A percentile compares a stretch with the other conserved stretches of the same genome.
These are phyloP conservation scores for Nannobrachium achirus DNA, from an alignment of 2,113 vertebrate species.

Conservation along the genomic window DNA sequence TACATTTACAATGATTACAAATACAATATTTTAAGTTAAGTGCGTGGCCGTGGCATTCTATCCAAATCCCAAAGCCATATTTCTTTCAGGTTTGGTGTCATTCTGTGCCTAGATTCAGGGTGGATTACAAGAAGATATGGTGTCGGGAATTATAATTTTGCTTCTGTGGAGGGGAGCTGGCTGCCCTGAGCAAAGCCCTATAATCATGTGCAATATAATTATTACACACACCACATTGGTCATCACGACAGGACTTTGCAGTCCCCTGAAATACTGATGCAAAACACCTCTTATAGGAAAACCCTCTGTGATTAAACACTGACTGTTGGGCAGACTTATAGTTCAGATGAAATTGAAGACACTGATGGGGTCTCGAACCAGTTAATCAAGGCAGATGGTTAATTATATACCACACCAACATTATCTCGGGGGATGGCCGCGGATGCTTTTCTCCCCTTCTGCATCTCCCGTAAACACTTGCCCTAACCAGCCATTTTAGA, in stretches of 20 bases:
- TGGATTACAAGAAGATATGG: too few species aligned
- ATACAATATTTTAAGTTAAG: too few species aligned
- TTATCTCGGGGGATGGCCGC: conserved; percentile 34
- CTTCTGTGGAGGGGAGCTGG: neutral
- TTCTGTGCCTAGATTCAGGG: too few species aligned
- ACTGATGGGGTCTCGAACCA: neutral
- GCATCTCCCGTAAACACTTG: conserved; percentile 35
- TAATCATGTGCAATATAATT: too few species aligned
- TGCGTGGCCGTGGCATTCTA: too few species aligned
- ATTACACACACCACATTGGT: too few species aligned
- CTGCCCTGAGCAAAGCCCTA: neutral
- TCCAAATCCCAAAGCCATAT: too few species aligned
- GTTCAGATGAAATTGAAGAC: neutral
- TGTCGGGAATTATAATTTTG: neutral
- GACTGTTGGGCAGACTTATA: neutral
- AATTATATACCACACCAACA: conserved; percentile 12
- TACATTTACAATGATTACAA: too few species aligned
- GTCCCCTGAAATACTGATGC: neutral
- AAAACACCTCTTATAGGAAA: neutral
- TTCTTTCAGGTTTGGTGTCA: too few species aligned
- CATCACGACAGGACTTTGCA: neutral
- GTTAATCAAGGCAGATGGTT: conserved; percentile 9
- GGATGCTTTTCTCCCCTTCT: conserved; percentile 35
- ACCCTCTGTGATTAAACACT: neutral
- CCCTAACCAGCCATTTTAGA: conserved; percentile 76